Conservation (phyloP, 2,888 invertebrate species). For the Luperina nickerlii region DNA sequence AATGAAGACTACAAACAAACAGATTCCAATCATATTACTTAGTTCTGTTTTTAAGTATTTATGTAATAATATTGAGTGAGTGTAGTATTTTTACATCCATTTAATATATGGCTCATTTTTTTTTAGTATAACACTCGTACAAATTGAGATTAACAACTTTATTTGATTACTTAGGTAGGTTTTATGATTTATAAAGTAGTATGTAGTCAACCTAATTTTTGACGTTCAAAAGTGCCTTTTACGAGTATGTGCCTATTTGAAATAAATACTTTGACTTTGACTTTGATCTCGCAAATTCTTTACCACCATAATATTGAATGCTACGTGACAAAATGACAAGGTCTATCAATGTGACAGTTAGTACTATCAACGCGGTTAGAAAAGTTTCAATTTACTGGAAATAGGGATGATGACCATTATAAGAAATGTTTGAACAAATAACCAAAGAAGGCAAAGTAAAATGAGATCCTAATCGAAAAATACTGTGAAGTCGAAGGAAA, state of each 20-base stretch:
- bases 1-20: constrained; percentile 34
- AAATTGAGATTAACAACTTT: not conserved
- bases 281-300: not conserved
- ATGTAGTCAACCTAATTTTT: not conserved
- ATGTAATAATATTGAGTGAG: constrained; percentile 1
- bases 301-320: not conserved
- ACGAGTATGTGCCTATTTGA: no score
- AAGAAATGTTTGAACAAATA: not conserved
- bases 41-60: not conserved
- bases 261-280: no score
- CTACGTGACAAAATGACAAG: not conserved
- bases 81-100: not conserved
- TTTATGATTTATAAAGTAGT: not conserved
- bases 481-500: not conserved
- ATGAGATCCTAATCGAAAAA: no score
- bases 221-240: no score
- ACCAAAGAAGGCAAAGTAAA: no score
- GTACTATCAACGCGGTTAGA: not conserved
- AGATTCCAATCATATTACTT: constrained; percentile 44
- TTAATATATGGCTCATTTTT: not conserved
- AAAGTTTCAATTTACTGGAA: not conserved
- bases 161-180: not conserved
- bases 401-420: not conserved
- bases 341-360: not conserved
- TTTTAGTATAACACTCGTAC: no score